phyloP scores from a whole-genome alignment of 2,113 vertebrate genomes.

The Myxocyprinus asiaticus region DNA sequence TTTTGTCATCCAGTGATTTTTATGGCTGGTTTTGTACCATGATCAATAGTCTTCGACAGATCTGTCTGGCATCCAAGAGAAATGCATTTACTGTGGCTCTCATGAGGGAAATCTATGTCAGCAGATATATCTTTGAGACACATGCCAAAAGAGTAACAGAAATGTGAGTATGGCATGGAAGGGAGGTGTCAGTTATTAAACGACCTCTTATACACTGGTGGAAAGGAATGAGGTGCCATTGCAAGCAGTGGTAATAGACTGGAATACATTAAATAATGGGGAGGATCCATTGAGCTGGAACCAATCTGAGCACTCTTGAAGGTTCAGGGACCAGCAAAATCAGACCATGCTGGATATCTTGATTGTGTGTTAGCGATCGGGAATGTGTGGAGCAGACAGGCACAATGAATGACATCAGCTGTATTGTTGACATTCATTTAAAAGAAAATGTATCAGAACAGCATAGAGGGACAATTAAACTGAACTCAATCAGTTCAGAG shows the following conservation, averaged over 20 bases:
- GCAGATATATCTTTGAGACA: conserved; percentile 76
- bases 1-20: conserved; percentile 67
- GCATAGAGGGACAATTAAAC: conserved; percentile 5
- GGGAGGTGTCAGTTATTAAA: conserved; percentile 79
- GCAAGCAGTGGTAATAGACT: conserved; percentile 75
- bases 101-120: conserved; percentile 69
- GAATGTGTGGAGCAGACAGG: conserved; percentile 37
- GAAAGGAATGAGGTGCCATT: conserved; percentile 75
- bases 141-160: conserved; percentile 75
- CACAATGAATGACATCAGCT: conserved; percentile 37
- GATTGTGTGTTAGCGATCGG: conserved; percentile 45
- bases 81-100: conserved; percentile 64
- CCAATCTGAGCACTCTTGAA: conserved; percentile 68
- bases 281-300: conserved; percentile 68
- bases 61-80: conserved; percentile 70
- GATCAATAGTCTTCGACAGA: conserved; percentile 77
- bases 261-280: conserved; percentile 77
- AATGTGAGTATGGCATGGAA: conserved; percentile 73
- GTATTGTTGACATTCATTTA: conserved; percentile 31
- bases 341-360: conserved; percentile 40
- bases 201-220: conserved; percentile 73
- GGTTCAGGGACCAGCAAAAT: conserved; percentile 60
- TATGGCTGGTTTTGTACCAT: conserved; percentile 72
- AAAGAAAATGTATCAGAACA: not conserved
- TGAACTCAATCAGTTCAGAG: not conserved